These are phyloP conservation scores for Nemapogon koenigi DNA, from an alignment of 2,888 invertebrate genomes.

Conservation along the genomic window DNA sequence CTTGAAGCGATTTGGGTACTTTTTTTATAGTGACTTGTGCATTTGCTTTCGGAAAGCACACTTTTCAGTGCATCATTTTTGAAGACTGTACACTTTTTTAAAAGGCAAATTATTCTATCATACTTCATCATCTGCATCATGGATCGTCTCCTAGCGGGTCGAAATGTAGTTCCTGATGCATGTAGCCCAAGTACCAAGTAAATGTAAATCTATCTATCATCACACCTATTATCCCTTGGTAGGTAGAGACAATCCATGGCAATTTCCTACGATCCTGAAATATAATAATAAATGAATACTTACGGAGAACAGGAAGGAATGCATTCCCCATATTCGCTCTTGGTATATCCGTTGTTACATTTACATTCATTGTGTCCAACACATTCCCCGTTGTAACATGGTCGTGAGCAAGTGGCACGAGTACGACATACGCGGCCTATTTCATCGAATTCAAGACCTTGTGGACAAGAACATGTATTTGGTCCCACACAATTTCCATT, in stretches of 20 bases:
- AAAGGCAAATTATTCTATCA: no score
- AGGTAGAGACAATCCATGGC: background rate
- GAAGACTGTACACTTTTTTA: no score
- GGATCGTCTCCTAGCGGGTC: no score
- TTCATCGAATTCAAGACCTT: slow-evolving; percentile 29
- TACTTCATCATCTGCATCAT: no score
- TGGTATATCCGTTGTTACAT: slow-evolving; percentile 38
- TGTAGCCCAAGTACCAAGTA: no score
- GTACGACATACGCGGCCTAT: slow-evolving; percentile 1
- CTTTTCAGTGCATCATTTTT: no score
- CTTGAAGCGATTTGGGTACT: no score
- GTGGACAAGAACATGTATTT: slow-evolving; percentile 49
- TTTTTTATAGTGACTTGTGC: no score
- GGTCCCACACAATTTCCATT: slow-evolving; percentile 48
- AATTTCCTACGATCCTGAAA: background rate
- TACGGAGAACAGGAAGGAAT: slow-evolving; percentile 36
- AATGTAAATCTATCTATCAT: no score
- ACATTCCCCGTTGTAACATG: slow-evolving; percentile 47
- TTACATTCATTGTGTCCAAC: slow-evolving; percentile 59
- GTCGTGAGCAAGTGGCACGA: slow-evolving; percentile 27
- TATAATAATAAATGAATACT: slow-evolving; percentile 17
- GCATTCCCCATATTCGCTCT: slow-evolving; percentile 28
- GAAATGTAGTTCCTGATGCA: no score
- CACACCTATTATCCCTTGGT: no score
- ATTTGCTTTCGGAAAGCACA: no score